Evolutionary conservation across 2,888 invertebrate genomes (phyloP).

Genomic region (Deilephila porcellus): DNA sequence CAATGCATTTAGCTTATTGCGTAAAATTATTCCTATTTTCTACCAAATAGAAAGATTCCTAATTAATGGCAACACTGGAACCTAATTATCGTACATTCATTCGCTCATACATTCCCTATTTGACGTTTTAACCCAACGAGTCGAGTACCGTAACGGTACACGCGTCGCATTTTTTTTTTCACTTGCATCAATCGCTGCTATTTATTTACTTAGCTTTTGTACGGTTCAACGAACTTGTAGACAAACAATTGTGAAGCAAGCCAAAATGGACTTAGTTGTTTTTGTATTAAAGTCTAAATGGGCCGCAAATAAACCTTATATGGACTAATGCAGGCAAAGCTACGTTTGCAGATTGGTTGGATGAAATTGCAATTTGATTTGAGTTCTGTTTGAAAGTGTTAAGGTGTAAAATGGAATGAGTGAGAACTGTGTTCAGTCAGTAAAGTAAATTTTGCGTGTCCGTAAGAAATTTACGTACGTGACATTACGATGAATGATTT

Average conservation of each 20-base stretch:
- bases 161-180: constrained; percentile 53
- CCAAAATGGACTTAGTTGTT: constrained; percentile 40
- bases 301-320: constrained; percentile 17
- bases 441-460: constrained; percentile 40
- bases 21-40: not conserved
- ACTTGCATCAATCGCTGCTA: constrained; percentile 64
- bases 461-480: constrained; percentile 61
- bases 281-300: constrained; percentile 16
- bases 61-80: constrained; percentile 6
- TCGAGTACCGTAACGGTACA: constrained; percentile 53
- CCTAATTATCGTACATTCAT: constrained; percentile 1
- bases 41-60: not conserved
- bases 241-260: constrained; percentile 30
- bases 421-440: constrained; percentile 28
- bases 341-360: constrained; percentile 30
- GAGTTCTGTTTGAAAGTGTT: not conserved
- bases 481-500: constrained; percentile 56
- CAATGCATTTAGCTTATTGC: not conserved
- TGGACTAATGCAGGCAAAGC: constrained; percentile 36
- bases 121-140: constrained; percentile 38
- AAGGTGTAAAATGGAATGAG: not conserved
- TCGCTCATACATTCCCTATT: constrained; percentile 4
- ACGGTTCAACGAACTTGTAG: constrained; percentile 69
- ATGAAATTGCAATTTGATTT: not conserved
- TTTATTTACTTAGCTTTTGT: constrained; percentile 70